Base-by-base conservation (phyloP, 2,797 vertebrate species). In the Pygocentrus nattereri region DNA sequence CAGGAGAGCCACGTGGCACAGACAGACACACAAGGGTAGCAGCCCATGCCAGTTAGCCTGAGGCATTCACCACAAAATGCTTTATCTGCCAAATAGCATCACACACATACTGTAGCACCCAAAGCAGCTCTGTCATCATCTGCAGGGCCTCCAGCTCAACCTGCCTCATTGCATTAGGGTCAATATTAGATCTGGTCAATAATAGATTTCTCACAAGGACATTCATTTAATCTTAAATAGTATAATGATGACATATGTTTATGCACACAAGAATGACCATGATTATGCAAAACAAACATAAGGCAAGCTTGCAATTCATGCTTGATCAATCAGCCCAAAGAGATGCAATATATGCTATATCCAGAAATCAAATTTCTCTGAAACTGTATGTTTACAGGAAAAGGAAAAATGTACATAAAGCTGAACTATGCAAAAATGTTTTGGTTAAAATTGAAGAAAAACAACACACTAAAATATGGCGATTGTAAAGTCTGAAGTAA, bases 1-100 rank as follows among this genome's bases (percentile, higher is more conserved):
- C 87, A 84, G 67, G 49, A 61, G 78, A 64, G 68, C 61, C 85
- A 78, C 54, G 86, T 88, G 89, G 88, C 88, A 89, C 71, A 87
- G 83, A 85, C 80, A 74, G 82, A 73, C 87, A 88, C 88, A 78
- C 30, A 76, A 65, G 83, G 85, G 71, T 69, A 65, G 69, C 72
- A 81, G 79, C 61, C 38, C 31, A 47, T 34, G 38, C 68, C 81
- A 68, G 54, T 74, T 52, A 74, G 78, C 78, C 59, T 38, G 54
- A 18, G 59, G 83, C 71, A 44, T 61, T 69, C 79, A 61, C 21
- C 61, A 78, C 64, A 73, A 77, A 67, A 54, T 38, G 80, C 49
- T 80, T 81, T 47, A 76, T 81, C 77, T 74, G 56, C 68, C 59
- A 81, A 72, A 68, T 12, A 67, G 64, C 72, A 27, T 61, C 52